Percentiles rank a stretch among this genome's conserved stretches.
phyloP scores from a whole-genome alignment of 1,140 invertebrate species.

The Zaprionus tsacasi region DNA sequence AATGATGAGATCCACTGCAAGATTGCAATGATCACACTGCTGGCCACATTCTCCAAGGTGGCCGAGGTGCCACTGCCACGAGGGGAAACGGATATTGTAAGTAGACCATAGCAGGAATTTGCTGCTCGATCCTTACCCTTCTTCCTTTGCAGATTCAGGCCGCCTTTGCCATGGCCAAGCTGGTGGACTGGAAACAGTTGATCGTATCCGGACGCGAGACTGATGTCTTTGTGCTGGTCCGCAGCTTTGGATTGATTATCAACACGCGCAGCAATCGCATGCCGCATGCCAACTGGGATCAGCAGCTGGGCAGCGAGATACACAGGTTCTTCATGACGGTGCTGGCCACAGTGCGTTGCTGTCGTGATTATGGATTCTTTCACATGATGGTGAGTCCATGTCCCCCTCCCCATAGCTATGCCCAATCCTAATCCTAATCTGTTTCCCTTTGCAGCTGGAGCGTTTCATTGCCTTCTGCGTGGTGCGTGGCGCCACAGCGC shows the following conservation, averaged over 20 bases:
- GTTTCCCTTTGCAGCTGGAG: slow-evolving; percentile 13
- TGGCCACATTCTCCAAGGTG: slow-evolving; percentile 21
- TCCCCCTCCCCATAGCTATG: neutral
- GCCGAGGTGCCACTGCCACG: neutral
- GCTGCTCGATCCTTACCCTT: neutral
- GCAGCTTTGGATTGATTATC: slow-evolving; percentile 17
- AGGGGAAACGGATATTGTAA: slow-evolving; percentile 19
- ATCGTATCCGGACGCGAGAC: neutral
- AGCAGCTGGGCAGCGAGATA: slow-evolving; percentile 1
- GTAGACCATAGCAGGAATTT: neutral
- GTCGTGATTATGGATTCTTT: slow-evolving; percentile 2
- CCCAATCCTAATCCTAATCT: neutral
- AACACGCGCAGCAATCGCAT: slow-evolving; percentile 15
- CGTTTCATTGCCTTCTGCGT: slow-evolving; percentile 39
- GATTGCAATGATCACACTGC: slow-evolving; percentile 21
- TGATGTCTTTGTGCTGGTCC: slow-evolving; percentile 26
- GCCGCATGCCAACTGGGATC: neutral
- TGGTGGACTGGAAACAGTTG: slow-evolving; percentile 23
- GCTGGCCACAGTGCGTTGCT: slow-evolving; percentile 5
- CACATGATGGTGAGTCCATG: slow-evolving; percentile 30
- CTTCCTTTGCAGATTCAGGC: slow-evolving; percentile 12
- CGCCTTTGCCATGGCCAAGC: slow-evolving; percentile 17
- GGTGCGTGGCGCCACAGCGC: slow-evolving; percentile 8
- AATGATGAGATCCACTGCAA: neutral
- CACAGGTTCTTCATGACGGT: slow-evolving; percentile 24